Base-by-base conservation (phyloP, 1,140 invertebrate genomes). In the Gonioctena quinquepunctata region DNA sequence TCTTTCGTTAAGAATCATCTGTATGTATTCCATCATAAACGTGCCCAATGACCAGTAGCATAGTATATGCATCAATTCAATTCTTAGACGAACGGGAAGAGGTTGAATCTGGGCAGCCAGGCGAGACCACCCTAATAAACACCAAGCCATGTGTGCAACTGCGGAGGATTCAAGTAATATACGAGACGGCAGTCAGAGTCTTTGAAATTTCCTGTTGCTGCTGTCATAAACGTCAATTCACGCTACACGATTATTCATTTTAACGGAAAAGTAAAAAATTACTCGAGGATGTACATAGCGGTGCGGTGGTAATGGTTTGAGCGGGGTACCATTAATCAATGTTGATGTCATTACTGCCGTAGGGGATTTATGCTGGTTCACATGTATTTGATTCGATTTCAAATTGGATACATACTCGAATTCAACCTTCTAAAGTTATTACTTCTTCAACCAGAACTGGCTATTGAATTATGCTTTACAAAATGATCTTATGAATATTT, bases 201-300 rank as follows among this genome's bases (percentile, higher is more conserved):
- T 63, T 49, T 63, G 61, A 63, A 63, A 63, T 63, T 63, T 63
- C 61, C 61, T 63, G 61, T 63, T 63, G 19, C 61, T 63, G 61
- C 61, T 63, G 61, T 63, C 61, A 63, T 63, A 63, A 63, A 28
- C 61, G 61, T 63, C 61, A 48, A 49, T 63, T 63, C 61, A 63
- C 61, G 61, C n/a, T 63, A 22, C 28, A 63, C 61, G 61, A 49
- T 49, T 49, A 19, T 63, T 49, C 61, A 23, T 63, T 63, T 63
- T 63, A 63, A 63, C 61, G 61, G 61, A 63, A 63, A 63, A 49
- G 7, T 59, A 59, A 25, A 59, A 59, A 42, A 42, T 42, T 42
- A 42, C 33, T 42, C 8, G 11, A 42, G 33, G 33, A 42, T 42
- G 33, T n/a, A 42, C 33, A 42, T 42, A 42, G 33, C 13, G 33